phyloP scores from a whole-genome alignment of 2,888 invertebrate species.

The Pinctada fucata region DNA sequence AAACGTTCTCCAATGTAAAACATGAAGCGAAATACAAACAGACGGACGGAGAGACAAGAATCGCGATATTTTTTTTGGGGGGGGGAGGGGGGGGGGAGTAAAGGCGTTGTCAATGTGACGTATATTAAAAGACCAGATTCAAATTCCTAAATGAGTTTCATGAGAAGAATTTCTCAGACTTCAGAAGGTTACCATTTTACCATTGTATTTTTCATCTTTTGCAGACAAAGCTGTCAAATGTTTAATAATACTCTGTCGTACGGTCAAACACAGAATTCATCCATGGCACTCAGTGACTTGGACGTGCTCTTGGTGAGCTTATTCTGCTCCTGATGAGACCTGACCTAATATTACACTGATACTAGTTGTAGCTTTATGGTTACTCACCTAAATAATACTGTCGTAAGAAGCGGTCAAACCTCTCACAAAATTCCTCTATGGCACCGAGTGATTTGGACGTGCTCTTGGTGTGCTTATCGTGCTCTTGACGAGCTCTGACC shows the following conservation, averaged over 20 bases:
- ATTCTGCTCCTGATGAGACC: constrained; percentile 68
- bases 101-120: no score
- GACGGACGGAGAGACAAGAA: no score
- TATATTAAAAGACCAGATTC: no score
- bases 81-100: no score
- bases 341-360: neutral
- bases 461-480: constrained; percentile 69
- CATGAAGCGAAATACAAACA: no score
- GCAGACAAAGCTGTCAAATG: no score
- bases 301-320: constrained; percentile 69
- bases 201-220: no score
- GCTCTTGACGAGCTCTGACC: constrained; percentile 61
- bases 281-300: constrained; percentile 73
- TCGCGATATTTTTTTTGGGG: no score
- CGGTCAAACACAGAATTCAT: constrained; percentile 75
- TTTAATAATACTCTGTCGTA: constrained; percentile 65
- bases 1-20: no score
- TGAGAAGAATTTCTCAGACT: no score
- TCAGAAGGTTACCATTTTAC: no score
- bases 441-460: constrained; percentile 73
- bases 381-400: constrained; percentile 66
- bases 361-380: neutral
- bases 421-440: constrained; percentile 75
- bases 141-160: no score
- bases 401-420: constrained; percentile 73